Evolutionary conservation across 2,888 invertebrate genomes (phyloP).

Genomic region (Pachymerium ferrugineum): DNA sequence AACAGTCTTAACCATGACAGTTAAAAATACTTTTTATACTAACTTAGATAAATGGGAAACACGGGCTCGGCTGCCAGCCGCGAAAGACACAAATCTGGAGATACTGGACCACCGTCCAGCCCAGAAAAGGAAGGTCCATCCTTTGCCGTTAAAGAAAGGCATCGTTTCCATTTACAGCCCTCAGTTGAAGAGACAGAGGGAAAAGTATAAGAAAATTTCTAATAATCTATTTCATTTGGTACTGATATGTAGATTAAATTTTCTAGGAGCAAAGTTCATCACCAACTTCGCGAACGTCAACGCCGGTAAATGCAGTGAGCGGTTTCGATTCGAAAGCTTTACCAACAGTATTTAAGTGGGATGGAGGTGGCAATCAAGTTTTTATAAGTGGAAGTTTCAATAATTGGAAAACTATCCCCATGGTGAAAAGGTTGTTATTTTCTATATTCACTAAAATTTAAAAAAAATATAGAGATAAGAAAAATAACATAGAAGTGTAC

Average conservation of each 20-base stretch:
- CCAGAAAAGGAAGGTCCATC: slow-evolving; percentile 62
- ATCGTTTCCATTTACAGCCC: slow-evolving; percentile 60
- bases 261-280: too few species aligned
- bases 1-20: too few species aligned
- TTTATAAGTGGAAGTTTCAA: slow-evolving; percentile 87
- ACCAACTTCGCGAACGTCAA: neutral
- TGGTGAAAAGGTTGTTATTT: slow-evolving; percentile 93
- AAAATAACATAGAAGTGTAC: too few species aligned
- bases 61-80: slow-evolving; percentile 61
- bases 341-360: slow-evolving; percentile 96
- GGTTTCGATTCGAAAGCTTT: slow-evolving; percentile 62
- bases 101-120: slow-evolving; percentile 54
- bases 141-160: slow-evolving; percentile 75
- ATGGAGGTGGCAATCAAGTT: slow-evolving; percentile 89
- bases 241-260: too few species aligned
- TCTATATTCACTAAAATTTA: too few species aligned
- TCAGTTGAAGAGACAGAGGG: slow-evolving; percentile 58
- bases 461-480: too few species aligned
- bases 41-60: slow-evolving; percentile 77
- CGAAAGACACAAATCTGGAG: slow-evolving; percentile 69
- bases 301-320: slow-evolving; percentile 61
- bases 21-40: too few species aligned
- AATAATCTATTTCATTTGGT: too few species aligned
- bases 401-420: slow-evolving; percentile 90
- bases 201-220: neutral